phyloP scores from a whole-genome alignment of 35 echinoderm and acorn worm genomes.

The Heliocidaris erythrogramma region DNA sequence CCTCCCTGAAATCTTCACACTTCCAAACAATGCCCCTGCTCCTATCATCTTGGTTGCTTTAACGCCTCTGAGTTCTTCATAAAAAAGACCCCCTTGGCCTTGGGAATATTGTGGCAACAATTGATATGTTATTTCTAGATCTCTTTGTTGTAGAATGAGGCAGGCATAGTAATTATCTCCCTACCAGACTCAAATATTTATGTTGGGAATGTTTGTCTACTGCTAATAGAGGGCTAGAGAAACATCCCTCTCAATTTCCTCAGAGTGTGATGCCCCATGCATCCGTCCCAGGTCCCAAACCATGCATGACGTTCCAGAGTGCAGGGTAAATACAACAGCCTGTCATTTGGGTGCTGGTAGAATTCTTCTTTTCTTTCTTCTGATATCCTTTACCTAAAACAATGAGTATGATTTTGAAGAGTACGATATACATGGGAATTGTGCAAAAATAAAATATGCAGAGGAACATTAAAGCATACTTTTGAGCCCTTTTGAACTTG shows the following conservation, averaged over 20 bases:
- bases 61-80: slow-evolving; percentile 6
- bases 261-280: neutral
- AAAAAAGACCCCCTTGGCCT: neutral
- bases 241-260: neutral
- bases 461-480: neutral
- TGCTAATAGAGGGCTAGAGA: slow-evolving; percentile 18
- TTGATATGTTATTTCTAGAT: slow-evolving; percentile 24
- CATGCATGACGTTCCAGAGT: neutral
- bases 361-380: neutral
- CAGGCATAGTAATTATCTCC: neutral
- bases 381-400: neutral
- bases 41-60: neutral
- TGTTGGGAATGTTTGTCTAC: slow-evolving; percentile 1
- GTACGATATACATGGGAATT: neutral
- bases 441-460: neutral
- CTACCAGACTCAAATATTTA: slow-evolving; percentile 38
- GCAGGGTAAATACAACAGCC: neutral
- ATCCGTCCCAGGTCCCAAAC: neutral
- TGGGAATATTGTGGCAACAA: slow-evolving; percentile 20
- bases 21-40: neutral
- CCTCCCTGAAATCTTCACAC: neutral
- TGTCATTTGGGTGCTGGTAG: neutral
- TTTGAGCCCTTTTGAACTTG: neutral
- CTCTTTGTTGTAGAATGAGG: neutral
- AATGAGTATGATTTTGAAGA: neutral